Conservation (phyloP, 2,888 invertebrate species). For the Spialia ferax region DNA sequence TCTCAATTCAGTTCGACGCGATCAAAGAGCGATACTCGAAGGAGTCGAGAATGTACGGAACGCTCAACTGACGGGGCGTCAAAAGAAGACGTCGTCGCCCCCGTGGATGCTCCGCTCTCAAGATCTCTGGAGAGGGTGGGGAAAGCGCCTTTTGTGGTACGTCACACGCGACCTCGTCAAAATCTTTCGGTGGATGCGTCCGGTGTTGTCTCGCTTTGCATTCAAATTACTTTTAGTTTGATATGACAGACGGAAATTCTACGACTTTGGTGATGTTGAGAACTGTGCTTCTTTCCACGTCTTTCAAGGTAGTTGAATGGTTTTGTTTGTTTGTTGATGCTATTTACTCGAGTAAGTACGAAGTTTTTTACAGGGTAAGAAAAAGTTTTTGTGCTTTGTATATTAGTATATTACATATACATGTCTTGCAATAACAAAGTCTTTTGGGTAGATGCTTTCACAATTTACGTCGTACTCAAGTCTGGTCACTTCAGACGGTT, state of each 20-base stretch:
- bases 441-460: background rate
- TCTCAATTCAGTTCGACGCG: conserved; percentile 32
- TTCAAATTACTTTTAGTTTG: background rate
- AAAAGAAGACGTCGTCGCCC: conserved; percentile 48
- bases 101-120: conserved; percentile 23
- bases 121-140: conserved; percentile 32
- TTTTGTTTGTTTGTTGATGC: too few relatives aligned
- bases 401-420: too few relatives aligned
- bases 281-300: background rate
- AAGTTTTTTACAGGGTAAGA: too few relatives aligned
- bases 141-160: conserved; percentile 35
- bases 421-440: too few relatives aligned
- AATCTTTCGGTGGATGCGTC: conserved; percentile 37
- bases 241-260: conserved; percentile 2
- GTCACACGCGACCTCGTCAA: conserved; percentile 35
- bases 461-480: background rate
- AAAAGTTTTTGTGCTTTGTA: too few relatives aligned
- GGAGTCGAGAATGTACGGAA: conserved; percentile 33
- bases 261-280: background rate
- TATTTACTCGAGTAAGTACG: too few relatives aligned
- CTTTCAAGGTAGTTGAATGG: too few relatives aligned
- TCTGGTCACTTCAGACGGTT: background rate
- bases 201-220: conserved; percentile 17
- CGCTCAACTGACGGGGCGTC: conserved; percentile 49
- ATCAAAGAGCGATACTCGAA: conserved; percentile 42